Percentiles rank a stretch among this genome's conserved stretches.
phyloP scores from a whole-genome alignment of 2,888 invertebrate genomes.

The Polyploca ridens region DNA sequence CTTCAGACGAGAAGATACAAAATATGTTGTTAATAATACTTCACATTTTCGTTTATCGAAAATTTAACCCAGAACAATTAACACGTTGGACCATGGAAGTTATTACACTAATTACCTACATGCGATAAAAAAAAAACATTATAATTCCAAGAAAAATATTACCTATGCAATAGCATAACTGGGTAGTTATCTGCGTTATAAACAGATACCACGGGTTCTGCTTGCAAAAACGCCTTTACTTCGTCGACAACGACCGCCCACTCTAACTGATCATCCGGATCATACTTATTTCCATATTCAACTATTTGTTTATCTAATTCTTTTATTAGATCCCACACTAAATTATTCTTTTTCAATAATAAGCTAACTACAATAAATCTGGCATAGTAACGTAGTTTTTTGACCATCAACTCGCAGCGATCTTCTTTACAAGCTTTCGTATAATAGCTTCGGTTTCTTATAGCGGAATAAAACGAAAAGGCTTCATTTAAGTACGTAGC shows the following conservation, averaged over 20 bases:
- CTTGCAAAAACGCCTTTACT: constrained; percentile 96
- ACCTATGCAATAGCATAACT: constrained; percentile 95
- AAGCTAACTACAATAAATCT: constrained; percentile 98
- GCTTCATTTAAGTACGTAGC: constrained; percentile 98
- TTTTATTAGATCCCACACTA: constrained; percentile 95
- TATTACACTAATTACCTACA: no score
- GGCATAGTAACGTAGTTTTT: constrained; percentile 97
- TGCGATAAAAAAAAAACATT: no score
- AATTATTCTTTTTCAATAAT: constrained; percentile 95
- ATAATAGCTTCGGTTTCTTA: constrained; percentile 96
- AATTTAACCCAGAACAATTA: no score
- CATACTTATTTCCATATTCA: constrained; percentile 97
- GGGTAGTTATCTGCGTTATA: constrained; percentile 94
- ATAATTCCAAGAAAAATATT: constrained; percentile 16
- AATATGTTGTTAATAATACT: no score
- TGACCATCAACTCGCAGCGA: constrained; percentile 97
- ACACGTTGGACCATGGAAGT: no score
- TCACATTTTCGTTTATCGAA: no score
- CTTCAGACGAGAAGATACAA: no score
- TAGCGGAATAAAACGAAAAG: constrained; percentile 98
- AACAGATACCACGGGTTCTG: constrained; percentile 95
- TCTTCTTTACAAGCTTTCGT: constrained; percentile 97
- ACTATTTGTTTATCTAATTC: constrained; percentile 97
- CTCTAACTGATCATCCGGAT: constrained; percentile 98
- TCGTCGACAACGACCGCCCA: constrained; percentile 98